Percentiles rank a stretch among this genome's conserved stretches.
phyloP scores from a whole-genome alignment of 2,888 invertebrate genomes.

The Philereme transversata region DNA sequence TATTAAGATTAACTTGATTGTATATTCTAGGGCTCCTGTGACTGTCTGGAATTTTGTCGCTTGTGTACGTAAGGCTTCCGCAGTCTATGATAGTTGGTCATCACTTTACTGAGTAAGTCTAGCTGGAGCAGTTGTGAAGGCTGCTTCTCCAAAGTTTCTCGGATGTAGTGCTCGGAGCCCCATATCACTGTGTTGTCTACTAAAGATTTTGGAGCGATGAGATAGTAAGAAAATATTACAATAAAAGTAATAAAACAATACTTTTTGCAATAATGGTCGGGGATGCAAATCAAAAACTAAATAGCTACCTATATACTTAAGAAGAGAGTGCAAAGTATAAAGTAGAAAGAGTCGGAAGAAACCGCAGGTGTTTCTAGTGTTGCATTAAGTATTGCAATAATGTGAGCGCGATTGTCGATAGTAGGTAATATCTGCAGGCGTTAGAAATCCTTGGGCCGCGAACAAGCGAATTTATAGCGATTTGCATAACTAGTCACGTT shows the following conservation, averaged over 20 bases:
- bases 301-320: too few species aligned
- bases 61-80: conserved; percentile 89
- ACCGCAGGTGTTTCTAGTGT: not conserved
- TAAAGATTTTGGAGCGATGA: conserved; percentile 89
- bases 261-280: too few species aligned
- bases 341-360: not conserved
- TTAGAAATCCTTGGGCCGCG: conserved; percentile 28
- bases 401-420: conserved; percentile 7
- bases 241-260: too few species aligned
- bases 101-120: conserved; percentile 94
- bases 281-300: too few species aligned
- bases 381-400: not conserved
- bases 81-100: conserved; percentile 97
- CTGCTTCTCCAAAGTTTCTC: conserved; percentile 94
- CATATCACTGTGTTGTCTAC: conserved; percentile 96
- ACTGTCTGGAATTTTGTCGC: conserved; percentile 70
- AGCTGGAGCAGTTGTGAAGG: conserved; percentile 95
- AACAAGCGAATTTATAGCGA: conserved; percentile 26
- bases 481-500: conserved; percentile 36
- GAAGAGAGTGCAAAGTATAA: too few species aligned
- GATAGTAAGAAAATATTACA: too few species aligned
- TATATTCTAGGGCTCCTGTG: conserved; percentile 60
- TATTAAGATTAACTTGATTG: not conserved
- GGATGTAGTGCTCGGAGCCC: conserved; percentile 91
- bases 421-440: not conserved